phyloP scores from a whole-genome alignment of 2,888 invertebrate species.

The Aleiodes leptofemur region DNA sequence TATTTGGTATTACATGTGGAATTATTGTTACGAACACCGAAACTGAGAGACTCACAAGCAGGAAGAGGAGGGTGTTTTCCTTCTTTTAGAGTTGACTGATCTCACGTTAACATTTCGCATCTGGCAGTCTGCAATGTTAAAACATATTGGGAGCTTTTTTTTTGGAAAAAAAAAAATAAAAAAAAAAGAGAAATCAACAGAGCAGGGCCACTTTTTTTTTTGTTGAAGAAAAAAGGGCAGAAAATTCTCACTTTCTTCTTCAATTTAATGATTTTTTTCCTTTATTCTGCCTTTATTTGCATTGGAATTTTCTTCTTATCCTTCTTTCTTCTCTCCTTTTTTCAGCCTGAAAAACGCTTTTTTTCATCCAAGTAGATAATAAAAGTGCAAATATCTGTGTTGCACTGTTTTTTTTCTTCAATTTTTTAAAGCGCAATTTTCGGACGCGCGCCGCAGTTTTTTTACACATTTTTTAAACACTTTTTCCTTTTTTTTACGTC shows the following conservation, averaged over 20 bases:
- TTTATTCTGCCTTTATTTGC: neutral
- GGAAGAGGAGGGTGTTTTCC: slow-evolving; percentile 81
- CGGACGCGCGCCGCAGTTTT: slow-evolving; percentile 19
- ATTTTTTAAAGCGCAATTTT: slow-evolving; percentile 23
- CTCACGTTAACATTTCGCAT: slow-evolving; percentile 86
- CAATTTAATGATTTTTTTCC: slow-evolving; percentile 44
- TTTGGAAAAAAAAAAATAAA: slow-evolving; percentile 54
- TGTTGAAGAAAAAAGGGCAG: slow-evolving; percentile 61
- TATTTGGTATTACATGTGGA: slow-evolving; percentile 68
- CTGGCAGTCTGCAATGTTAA: slow-evolving; percentile 86
- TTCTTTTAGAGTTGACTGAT: slow-evolving; percentile 83
- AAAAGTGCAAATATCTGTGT: slow-evolving; percentile 2
- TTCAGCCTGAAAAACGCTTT: slow-evolving; percentile 37
- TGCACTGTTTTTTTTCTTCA: slow-evolving; percentile 23
- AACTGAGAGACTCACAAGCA: slow-evolving; percentile 82
- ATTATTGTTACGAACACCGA: slow-evolving; percentile 74
- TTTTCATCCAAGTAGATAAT: slow-evolving; percentile 2
- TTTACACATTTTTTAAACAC: slow-evolving; percentile 19
- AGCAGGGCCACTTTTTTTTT: slow-evolving; percentile 68
- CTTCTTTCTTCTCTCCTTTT: slow-evolving; percentile 25
- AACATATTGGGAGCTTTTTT: slow-evolving; percentile 77
- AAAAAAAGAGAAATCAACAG: slow-evolving; percentile 56
- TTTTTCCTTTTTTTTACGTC: slow-evolving; percentile 30
- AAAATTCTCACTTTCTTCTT: slow-evolving; percentile 14
- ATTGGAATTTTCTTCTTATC: slow-evolving; percentile 28